Conservation (phyloP, 2,113 vertebrate species). For the Scytalopus superciliaris region DNA sequence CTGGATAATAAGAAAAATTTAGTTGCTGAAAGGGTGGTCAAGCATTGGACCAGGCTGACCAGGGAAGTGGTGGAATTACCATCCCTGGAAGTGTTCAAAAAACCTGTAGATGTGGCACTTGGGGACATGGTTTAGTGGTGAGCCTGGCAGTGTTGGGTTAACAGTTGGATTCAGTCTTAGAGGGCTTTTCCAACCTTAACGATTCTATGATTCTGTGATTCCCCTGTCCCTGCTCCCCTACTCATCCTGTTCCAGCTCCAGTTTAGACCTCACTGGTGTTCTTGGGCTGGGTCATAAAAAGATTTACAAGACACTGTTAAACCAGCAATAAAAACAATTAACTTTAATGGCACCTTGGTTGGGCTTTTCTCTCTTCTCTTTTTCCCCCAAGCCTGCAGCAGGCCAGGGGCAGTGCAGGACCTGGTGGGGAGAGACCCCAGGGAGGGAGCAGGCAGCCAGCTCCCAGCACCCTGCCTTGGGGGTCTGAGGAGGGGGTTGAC, state of each 20-base stretch:
- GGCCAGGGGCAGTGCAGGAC: not conserved
- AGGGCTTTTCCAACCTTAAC: not conserved
- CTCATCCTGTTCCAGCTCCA: not conserved
- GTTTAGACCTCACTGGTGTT: constrained; percentile 48
- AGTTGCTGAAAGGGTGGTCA: not conserved
- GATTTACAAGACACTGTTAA: constrained; percentile 79
- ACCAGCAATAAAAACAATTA: constrained; percentile 79
- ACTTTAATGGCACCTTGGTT: constrained; percentile 74
- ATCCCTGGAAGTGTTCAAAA: not conserved
- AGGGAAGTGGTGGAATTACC: not conserved
- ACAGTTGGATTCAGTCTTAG: not conserved
- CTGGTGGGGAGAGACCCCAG: not conserved
- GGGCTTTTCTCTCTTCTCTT: not conserved
- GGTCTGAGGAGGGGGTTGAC: fast-evolving
- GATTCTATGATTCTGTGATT: not conserved
- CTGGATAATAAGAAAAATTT: not conserved
- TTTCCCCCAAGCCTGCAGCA: not conserved
- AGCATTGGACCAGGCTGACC: not conserved
- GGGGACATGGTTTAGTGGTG: not conserved
- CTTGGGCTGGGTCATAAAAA: constrained; percentile 66
- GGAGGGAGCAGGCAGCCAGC: not conserved
- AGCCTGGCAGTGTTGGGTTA: not conserved
- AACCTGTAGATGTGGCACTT: not conserved
- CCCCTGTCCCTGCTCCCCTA: not conserved
- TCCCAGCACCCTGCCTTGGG: not conserved